Percentiles rank a stretch among this genome's conserved stretches.
Conservation (phyloP, 1,140 invertebrate genomes). For the Anastrepha obliqua region DNA sequence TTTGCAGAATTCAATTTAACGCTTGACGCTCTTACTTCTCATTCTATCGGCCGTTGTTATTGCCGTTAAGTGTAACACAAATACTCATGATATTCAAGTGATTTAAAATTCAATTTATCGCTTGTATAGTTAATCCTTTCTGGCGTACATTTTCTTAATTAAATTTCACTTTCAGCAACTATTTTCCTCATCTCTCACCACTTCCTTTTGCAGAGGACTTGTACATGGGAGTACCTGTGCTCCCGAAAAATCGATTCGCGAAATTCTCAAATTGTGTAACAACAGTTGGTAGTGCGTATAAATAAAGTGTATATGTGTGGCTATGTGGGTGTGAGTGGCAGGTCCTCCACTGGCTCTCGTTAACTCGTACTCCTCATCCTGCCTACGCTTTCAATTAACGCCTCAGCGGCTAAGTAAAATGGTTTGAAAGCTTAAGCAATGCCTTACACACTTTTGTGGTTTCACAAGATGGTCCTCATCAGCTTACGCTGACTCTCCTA, state of each 20-base stretch:
- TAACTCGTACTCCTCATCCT: background rate
- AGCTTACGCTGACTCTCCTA: background rate
- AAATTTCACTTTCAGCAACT: constrained; percentile 26
- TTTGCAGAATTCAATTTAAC: no score
- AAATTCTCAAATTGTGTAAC: constrained; percentile 1
- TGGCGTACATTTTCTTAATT: constrained; percentile 46
- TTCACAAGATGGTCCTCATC: constrained; percentile 6
- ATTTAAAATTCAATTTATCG: constrained; percentile 53
- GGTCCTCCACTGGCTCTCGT: background rate
- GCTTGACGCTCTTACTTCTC: no score
- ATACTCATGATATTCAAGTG: constrained; percentile 36
- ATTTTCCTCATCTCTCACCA: background rate
- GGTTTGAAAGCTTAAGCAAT: constrained; percentile 3
- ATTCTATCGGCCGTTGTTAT: background rate
- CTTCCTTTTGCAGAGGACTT: no score
- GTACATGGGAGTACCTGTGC: no score
- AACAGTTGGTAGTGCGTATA: background rate
- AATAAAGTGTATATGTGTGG: no score
- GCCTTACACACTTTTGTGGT: constrained; percentile 16
- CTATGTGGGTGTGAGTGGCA: background rate
- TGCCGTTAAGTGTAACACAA: constrained; percentile 11
- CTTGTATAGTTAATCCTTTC: constrained; percentile 38
- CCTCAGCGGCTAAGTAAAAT: constrained; percentile 12
- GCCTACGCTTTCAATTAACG: constrained; percentile 30
- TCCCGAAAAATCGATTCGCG: background rate